Conservation (phyloP, 2,888 invertebrate genomes). For the Eupithecia vulgata region DNA sequence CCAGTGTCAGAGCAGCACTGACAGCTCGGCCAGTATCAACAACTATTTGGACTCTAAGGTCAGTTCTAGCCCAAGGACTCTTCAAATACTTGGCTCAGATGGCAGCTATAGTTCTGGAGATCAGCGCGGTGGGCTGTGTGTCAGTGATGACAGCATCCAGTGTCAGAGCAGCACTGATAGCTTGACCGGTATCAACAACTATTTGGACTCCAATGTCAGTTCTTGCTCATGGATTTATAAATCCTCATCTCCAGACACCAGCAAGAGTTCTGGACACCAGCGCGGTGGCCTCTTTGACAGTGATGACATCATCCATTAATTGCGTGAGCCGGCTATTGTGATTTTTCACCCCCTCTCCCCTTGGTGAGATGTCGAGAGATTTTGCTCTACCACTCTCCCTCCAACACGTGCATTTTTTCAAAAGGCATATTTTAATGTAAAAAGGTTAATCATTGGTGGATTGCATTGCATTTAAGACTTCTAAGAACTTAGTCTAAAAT, state of each 20-base stretch:
- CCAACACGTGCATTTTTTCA: too few species aligned
- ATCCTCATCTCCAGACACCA: neutral
- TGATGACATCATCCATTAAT: too few species aligned
- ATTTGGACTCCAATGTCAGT: slow-evolving; percentile 74
- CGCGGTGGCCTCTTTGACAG: neutral
- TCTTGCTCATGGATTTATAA: neutral
- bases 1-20: slow-evolving; percentile 56
- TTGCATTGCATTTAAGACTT: too few species aligned
- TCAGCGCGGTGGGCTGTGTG: neutral
- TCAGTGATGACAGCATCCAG: slow-evolving; percentile 67
- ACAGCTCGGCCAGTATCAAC: slow-evolving; percentile 76
- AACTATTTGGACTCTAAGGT: slow-evolving; percentile 80
- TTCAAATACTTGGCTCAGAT: neutral
- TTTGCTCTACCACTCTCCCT: too few species aligned
- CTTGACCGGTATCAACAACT: slow-evolving; percentile 78
- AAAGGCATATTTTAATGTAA: too few species aligned
- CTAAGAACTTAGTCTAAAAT: too few species aligned
- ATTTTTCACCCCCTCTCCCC: too few species aligned
- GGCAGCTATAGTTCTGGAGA: neutral
- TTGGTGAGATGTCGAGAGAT: too few species aligned
- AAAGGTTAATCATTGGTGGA: too few species aligned
- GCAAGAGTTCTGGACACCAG: neutral
- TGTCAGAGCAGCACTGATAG: slow-evolving; percentile 61
- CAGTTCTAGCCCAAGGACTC: slow-evolving; percentile 10
- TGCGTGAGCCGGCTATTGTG: too few species aligned